phyloP scores from a whole-genome alignment of 2,113 vertebrate genomes.

The Paedocypris sp. region DNA sequence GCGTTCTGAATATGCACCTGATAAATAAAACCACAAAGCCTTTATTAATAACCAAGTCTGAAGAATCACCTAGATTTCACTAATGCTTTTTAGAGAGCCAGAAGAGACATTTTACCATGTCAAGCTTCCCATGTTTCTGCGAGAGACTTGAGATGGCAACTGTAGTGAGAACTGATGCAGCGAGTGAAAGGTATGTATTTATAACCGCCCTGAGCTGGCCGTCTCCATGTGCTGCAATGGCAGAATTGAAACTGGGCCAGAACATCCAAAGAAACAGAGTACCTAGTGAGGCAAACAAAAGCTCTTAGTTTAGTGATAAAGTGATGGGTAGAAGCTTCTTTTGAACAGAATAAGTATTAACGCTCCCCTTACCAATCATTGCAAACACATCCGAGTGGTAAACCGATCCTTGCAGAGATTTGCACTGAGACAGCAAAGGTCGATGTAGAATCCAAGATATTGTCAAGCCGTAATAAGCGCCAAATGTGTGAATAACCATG shows the following conservation, averaged over 20 bases:
- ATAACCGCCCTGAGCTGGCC: constrained; percentile 85
- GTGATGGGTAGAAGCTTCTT: constrained; percentile 99
- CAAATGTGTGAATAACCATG: constrained; percentile 93
- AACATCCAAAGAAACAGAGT: constrained; percentile 95
- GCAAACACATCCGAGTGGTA: constrained; percentile 88
- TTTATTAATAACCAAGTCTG: neutral
- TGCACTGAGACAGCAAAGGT: constrained; percentile 71
- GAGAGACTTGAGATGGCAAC: constrained; percentile 80
- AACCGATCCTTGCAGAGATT: constrained; percentile 65
- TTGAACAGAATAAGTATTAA: constrained; percentile 80
- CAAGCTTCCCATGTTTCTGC: constrained; percentile 83
- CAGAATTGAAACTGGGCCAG: constrained; percentile 98
- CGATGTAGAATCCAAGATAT: constrained; percentile 85
- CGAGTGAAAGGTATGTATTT: constrained; percentile 89
- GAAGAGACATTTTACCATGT: constrained; percentile 69
- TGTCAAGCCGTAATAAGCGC: constrained; percentile 85
- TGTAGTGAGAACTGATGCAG: constrained; percentile 76
- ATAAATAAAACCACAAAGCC: neutral
- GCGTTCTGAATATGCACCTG: constrained; percentile 12
- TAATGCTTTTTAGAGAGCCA: neutral
- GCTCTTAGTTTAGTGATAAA: no score
- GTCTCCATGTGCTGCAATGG: constrained; percentile 74
- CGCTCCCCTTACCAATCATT: constrained; percentile 76
- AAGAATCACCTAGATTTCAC: neutral
- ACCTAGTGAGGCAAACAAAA: constrained; percentile 51